Conservation (phyloP, 2,888 invertebrate genomes). For the Gasteruption jaculator region DNA sequence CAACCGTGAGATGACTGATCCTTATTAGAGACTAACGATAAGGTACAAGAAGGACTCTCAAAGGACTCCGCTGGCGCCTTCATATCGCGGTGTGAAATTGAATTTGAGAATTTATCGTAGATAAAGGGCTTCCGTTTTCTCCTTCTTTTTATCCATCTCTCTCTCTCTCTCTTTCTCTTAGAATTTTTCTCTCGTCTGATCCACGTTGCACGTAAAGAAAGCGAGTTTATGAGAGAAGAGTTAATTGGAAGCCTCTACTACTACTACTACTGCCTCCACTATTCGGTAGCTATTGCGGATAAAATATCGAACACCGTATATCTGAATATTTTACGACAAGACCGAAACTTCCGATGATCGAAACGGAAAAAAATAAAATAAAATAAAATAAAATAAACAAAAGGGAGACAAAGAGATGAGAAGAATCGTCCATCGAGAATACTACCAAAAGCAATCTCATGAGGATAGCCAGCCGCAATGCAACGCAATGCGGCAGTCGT, state of each 20-base stretch:
- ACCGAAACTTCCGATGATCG: too few species aligned
- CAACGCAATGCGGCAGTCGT: constrained; percentile 50
- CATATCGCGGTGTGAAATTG: constrained; percentile 38
- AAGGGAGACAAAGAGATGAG: constrained; percentile 13
- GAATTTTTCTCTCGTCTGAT: constrained; percentile 17
- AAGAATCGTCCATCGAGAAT: too few species aligned
- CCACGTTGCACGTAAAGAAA: constrained; percentile 40
- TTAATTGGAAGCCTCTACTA: constrained; percentile 38
- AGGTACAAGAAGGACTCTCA: too few species aligned
- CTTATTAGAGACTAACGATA: too few species aligned
- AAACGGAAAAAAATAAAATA: neutral
- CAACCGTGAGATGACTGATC: too few species aligned
- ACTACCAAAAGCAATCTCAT: too few species aligned
- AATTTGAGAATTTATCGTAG: constrained; percentile 49
- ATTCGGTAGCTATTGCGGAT: too few species aligned
- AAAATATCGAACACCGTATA: too few species aligned
- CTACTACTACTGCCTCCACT: constrained; percentile 25
- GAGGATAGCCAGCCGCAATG: too few species aligned
- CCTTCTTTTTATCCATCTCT: too few species aligned
- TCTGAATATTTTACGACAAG: too few species aligned
- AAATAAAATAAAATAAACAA: neutral
- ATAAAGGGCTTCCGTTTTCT: constrained; percentile 49
- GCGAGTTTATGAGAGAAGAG: constrained; percentile 41
- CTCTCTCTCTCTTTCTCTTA: too few species aligned
- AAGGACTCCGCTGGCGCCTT: constrained; percentile 15